Conservation (phyloP, 2,113 vertebrate genomes). For the Dromas ardeola region DNA sequence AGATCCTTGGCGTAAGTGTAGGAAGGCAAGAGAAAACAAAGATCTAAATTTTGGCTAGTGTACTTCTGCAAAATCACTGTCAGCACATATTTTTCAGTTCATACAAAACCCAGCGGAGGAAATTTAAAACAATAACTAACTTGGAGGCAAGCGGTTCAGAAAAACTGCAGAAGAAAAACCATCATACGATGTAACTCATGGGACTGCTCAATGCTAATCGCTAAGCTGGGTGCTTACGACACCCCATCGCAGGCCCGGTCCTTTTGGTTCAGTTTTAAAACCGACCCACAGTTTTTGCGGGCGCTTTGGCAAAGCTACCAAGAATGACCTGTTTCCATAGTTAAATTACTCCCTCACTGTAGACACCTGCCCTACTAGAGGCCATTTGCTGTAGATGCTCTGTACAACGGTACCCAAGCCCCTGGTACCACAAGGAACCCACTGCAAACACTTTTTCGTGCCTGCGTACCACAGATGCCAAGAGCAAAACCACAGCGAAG, state of each 20-base stretch:
- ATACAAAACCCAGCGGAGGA: not conserved
- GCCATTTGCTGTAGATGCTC: not conserved
- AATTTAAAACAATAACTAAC: not conserved
- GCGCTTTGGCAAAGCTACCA: not conserved
- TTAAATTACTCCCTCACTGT: not conserved
- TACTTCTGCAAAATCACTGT: not conserved
- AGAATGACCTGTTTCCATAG: not conserved
- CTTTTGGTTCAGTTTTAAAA: not conserved
- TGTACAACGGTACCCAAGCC: not conserved
- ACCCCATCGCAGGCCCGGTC: fast-evolving
- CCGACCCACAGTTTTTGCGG: not conserved
- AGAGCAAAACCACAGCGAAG: not conserved
- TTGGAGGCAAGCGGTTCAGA: not conserved
- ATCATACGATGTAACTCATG: not conserved
- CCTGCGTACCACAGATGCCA: not conserved
- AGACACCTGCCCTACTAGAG: not conserved
- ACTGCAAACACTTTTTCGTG: not conserved
- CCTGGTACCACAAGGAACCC: fast-evolving
- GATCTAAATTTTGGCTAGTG: not conserved
- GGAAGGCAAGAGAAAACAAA: constrained; percentile 15
- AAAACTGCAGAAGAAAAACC: not conserved
- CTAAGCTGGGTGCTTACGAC: not conserved
- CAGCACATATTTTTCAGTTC: not conserved
- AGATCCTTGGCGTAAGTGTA: not conserved
- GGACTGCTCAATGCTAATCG: not conserved